Conservation (phyloP, 2,797 vertebrate species). For the Hyperoplus lanceolatus region DNA sequence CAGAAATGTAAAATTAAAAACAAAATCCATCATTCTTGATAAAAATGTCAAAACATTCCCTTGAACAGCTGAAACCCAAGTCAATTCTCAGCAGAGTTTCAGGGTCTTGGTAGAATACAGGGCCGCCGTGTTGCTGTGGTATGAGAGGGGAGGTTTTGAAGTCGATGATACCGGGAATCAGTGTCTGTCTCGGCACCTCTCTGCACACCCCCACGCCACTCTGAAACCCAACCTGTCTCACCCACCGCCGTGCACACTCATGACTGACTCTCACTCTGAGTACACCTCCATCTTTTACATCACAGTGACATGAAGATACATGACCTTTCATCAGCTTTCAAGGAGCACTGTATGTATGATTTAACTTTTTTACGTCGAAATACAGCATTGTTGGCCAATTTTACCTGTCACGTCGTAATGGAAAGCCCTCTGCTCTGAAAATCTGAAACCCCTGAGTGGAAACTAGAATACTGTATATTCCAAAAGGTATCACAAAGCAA, state of each 20-base stretch:
- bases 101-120: conserved; percentile 78
- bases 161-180: conserved; percentile 75
- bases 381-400: background rate
- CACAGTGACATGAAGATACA: conserved; percentile 48
- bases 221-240: conserved; percentile 77
- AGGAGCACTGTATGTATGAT: conserved; percentile 23
- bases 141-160: conserved; percentile 80
- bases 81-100: conserved; percentile 60
- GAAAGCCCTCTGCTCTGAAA: conserved; percentile 3
- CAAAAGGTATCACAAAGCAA: background rate
- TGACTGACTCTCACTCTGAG: conserved; percentile 86
- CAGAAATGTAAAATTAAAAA: background rate
- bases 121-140: conserved; percentile 79
- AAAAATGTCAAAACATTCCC: conserved; percentile 63
- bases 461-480: background rate
- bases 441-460: conserved; percentile 17
- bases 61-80: conserved; percentile 46
- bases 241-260: conserved; percentile 80
- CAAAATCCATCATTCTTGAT: background rate
- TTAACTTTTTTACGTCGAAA: conserved; percentile 2
- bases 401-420: background rate
- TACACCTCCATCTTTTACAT: conserved; percentile 70
- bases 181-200: conserved; percentile 57
- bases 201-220: conserved; percentile 68
- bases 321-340: conserved; percentile 73